phyloP scores from a whole-genome alignment of 2,797 vertebrate species.

The Pachyuromys duprasi region DNA sequence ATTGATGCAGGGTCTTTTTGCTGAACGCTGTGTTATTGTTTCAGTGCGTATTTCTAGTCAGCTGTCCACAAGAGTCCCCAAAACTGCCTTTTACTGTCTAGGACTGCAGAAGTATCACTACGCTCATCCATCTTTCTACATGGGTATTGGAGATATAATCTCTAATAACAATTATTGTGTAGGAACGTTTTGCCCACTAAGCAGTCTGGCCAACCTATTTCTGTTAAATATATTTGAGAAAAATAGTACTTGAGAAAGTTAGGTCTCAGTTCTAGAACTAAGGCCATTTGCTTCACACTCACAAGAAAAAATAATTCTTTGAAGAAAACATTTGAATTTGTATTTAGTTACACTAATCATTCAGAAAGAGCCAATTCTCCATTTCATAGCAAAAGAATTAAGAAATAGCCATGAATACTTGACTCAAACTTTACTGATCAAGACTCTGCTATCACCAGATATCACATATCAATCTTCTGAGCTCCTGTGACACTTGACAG shows the following conservation, averaged over 20 bases:
- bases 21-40: neutral
- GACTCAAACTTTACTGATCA: conserved; percentile 81
- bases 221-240: neutral
- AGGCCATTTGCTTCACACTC: neutral
- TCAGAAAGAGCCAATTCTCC: conserved; percentile 54
- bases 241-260: neutral
- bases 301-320: conserved; percentile 36
- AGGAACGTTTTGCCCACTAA: neutral
- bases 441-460: conserved; percentile 83
- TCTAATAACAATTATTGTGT: neutral
- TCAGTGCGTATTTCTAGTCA: neutral
- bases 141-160: neutral
- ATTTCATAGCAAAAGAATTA: neutral
- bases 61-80: neutral
- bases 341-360: conserved; percentile 43
- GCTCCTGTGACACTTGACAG: conserved; percentile 85
- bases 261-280: conserved; percentile 44
- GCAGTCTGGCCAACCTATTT: neutral
- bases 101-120: neutral
- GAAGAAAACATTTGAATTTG: neutral
- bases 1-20: neutral
- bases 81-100: neutral
- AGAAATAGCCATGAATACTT: conserved; percentile 32
- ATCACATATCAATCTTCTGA: conserved; percentile 82
- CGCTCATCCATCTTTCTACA: neutral